These are phyloP conservation scores for Sebastes nivosus DNA, from an alignment of 2,797 vertebrate species.

Conservation along the genomic window DNA sequence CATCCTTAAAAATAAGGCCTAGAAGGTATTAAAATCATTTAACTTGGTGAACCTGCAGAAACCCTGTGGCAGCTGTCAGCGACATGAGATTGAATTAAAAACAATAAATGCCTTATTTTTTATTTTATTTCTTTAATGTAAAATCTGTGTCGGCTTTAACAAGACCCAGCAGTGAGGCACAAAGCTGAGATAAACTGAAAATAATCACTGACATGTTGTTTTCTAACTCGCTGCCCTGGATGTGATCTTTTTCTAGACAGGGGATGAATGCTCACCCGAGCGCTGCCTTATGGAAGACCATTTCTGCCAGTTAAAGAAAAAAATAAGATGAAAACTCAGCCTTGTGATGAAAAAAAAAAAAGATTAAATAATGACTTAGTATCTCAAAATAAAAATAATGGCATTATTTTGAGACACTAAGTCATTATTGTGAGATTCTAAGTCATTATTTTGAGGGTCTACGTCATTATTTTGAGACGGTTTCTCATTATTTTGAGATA, in stretches of 20 bases:
- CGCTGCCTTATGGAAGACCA: not conserved
- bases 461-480: too few relatives aligned
- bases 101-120: slow-evolving; percentile 18
- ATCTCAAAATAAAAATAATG: not conserved
- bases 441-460: too few relatives aligned
- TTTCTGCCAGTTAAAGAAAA: not conserved
- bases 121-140: not conserved
- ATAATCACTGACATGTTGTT: not conserved
- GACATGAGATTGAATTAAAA: not conserved
- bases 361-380: not conserved
- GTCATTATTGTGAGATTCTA: not conserved
- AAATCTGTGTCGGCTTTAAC: not conserved
- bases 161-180: not conserved
- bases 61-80: not conserved
- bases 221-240: not conserved
- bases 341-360: not conserved
- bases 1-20: not conserved
- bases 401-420: not conserved
- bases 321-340: not conserved
- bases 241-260: not conserved
- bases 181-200: not conserved
- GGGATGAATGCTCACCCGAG: not conserved
- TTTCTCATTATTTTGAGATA: too few relatives aligned
- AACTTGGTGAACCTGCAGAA: not conserved
- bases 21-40: not conserved